A percentile compares a stretch with the other conserved stretches of the same genome.
phyloP scores from a whole-genome alignment of 2,113 vertebrate species.

The Furnarius figulus region DNA sequence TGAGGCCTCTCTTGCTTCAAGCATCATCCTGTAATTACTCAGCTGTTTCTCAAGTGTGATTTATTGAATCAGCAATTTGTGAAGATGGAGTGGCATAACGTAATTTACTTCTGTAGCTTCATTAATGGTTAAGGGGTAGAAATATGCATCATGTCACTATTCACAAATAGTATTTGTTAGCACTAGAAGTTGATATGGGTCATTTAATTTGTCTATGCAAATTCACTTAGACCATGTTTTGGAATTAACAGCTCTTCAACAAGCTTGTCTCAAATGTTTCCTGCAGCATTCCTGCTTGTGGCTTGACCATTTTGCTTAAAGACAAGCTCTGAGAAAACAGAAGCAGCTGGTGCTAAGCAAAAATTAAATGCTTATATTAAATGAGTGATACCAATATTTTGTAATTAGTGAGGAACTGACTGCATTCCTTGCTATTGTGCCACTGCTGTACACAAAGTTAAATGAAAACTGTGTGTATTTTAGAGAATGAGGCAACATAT shows the following conservation, averaged over 20 bases:
- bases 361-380: constrained; percentile 23
- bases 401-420: background rate
- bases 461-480: background rate
- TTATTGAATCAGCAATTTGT: constrained; percentile 77
- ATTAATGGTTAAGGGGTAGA: constrained; percentile 73
- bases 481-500: background rate
- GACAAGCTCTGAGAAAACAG: constrained; percentile 22
- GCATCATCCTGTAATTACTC: constrained; percentile 71
- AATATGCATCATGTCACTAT: constrained; percentile 70
- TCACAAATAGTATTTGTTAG: constrained; percentile 51
- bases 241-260: constrained; percentile 10
- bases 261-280: background rate
- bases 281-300: background rate
- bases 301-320: background rate
- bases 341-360: constrained; percentile 38
- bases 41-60: constrained; percentile 71
- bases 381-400: background rate
- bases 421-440: background rate
- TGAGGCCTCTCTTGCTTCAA: constrained; percentile 46
- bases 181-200: constrained; percentile 44
- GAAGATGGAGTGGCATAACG: constrained; percentile 60
- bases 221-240: constrained; percentile 21
- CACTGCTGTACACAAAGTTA: background rate
- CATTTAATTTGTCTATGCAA: constrained; percentile 57
- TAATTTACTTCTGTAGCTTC: constrained; percentile 77